phyloP scores from a whole-genome alignment of 2,888 invertebrate species.

The Sicus ferrugineus region DNA sequence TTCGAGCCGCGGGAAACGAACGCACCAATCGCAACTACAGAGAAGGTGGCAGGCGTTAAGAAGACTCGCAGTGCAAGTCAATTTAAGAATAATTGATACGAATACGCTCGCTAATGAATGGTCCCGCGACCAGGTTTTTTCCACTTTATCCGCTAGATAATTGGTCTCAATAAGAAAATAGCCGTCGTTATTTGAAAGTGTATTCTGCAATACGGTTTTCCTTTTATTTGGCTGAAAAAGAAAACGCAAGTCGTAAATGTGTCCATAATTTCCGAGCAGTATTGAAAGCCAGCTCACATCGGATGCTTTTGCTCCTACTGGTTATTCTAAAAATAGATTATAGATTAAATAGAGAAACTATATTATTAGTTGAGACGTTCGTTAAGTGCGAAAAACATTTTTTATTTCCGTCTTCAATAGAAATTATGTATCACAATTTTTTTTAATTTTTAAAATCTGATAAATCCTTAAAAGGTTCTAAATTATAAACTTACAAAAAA shows the following conservation, averaged over 20 bases:
- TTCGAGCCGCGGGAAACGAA: slow-evolving; percentile 60
- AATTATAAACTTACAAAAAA: slow-evolving; percentile 29
- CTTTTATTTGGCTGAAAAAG: not conserved
- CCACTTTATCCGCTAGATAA: not conserved
- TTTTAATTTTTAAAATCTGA: slow-evolving; percentile 30
- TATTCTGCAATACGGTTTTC: slow-evolving; percentile 16
- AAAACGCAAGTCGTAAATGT: slow-evolving; percentile 15
- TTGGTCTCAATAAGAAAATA: slow-evolving; percentile 2
- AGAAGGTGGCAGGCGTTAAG: slow-evolving; percentile 34
- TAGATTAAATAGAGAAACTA: slow-evolving; percentile 21
- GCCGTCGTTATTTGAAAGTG: slow-evolving; percentile 13
- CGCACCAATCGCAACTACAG: slow-evolving; percentile 48
- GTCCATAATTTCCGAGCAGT: not conserved
- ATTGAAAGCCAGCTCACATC: slow-evolving; percentile 4
- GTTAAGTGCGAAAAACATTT: slow-evolving; percentile 29
- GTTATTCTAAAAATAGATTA: slow-evolving; percentile 8
- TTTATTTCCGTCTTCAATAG: slow-evolving; percentile 24
- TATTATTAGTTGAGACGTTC: slow-evolving; percentile 25
- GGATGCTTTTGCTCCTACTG: slow-evolving; percentile 3
- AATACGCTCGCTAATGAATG: slow-evolving; percentile 21
- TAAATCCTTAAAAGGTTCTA: slow-evolving; percentile 14
- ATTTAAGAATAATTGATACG: not conserved
- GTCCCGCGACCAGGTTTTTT: not conserved
- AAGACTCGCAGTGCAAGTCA: not conserved
- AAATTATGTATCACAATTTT: slow-evolving; percentile 18